Percentiles rank a stretch among this genome's conserved stretches.
Conservation (phyloP, 2,113 vertebrate species). For the Coptodon bakossiorum region DNA sequence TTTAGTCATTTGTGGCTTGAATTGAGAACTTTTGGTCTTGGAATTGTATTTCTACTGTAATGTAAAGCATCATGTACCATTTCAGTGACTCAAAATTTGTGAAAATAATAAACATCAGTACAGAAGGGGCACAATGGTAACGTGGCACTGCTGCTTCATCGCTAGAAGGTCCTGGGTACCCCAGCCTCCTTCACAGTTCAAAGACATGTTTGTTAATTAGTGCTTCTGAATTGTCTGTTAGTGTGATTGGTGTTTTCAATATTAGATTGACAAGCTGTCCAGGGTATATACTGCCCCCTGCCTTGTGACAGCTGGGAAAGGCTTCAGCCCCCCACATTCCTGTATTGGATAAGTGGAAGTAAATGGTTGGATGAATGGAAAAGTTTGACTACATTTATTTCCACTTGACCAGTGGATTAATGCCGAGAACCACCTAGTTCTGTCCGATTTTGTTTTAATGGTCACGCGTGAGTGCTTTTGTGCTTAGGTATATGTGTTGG, state of each 20-base stretch:
- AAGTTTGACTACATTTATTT: background rate
- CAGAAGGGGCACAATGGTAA: background rate
- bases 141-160: background rate
- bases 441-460: background rate
- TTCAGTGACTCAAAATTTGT: background rate
- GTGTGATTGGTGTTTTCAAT: background rate
- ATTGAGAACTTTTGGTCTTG: background rate
- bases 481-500: background rate
- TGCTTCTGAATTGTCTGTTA: background rate
- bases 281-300: background rate
- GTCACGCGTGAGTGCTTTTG: background rate
- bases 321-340: background rate
- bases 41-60: background rate
- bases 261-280: background rate
- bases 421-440: background rate
- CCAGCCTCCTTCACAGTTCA: background rate
- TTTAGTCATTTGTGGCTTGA: background rate
- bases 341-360: background rate
- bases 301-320: background rate
- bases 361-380: background rate
- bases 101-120: background rate
- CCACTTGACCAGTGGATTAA: background rate
- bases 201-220: background rate
- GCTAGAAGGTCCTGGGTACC: background rate
- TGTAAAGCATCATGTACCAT: background rate